Percentiles rank a stretch among this genome's conserved stretches.
Evolutionary conservation across 2,797 vertebrate genomes (phyloP).

Genomic region (Oreochromis grahami): DNA sequence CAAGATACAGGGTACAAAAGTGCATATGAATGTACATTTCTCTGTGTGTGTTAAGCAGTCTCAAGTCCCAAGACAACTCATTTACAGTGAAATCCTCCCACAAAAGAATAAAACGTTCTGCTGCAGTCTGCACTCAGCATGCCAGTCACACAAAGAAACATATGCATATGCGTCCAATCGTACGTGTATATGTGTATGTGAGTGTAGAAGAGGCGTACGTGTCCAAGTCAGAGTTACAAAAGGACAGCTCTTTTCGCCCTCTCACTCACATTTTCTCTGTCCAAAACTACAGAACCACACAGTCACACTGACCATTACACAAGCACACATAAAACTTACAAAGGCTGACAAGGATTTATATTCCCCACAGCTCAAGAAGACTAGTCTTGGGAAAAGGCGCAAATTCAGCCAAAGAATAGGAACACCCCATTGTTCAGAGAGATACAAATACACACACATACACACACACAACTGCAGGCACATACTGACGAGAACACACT

Average conservation of each 20-base stretch:
- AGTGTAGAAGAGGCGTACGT: not conserved
- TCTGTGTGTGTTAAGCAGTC: conserved; percentile 13
- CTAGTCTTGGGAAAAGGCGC: conserved; percentile 39
- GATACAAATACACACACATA: conserved; percentile 3
- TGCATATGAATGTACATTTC: not conserved
- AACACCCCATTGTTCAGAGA: conserved; percentile 47
- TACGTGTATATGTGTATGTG: conserved; percentile 1
- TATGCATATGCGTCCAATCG: not conserved
- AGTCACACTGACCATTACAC: not conserved
- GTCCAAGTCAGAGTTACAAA: conserved; percentile 17
- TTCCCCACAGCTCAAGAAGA: conserved; percentile 44
- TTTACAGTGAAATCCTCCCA: conserved; percentile 54
- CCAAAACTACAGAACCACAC: not conserved
- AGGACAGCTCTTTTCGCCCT: not conserved
- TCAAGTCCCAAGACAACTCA: conserved; percentile 68
- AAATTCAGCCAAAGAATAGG: conserved; percentile 50
- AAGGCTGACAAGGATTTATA: conserved; percentile 61
- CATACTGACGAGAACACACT: not conserved
- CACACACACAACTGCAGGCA: not conserved
- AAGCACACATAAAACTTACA: conserved; percentile 15
- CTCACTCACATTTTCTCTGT: conserved; percentile 8
- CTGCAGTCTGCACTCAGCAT: conserved; percentile 62
- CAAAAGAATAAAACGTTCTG: conserved; percentile 42
- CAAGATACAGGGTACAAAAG: not conserved
- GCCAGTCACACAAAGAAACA: conserved; percentile 47